phyloP scores from a whole-genome alignment of 2,113 vertebrate genomes.

The Motacilla alba region DNA sequence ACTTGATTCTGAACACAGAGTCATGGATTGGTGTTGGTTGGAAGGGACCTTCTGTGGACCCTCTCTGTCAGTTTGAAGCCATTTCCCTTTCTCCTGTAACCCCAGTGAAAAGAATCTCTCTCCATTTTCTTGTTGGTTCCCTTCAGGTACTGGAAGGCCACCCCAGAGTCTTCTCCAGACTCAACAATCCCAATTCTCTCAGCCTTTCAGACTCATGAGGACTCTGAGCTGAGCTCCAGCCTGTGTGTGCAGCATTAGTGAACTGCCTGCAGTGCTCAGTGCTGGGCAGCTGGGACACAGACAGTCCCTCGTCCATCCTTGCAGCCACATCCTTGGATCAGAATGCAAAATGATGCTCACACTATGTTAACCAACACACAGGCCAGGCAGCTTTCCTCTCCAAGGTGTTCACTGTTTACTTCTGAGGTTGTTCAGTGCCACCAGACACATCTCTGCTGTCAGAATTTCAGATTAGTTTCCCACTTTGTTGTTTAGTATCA shows the following conservation, averaged over 20 bases:
- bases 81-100: background rate
- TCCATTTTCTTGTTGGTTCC: background rate
- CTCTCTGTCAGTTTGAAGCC: background rate
- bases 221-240: background rate
- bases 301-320: background rate
- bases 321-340: background rate
- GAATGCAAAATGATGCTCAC: background rate
- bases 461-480: background rate
- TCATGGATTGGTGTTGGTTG: background rate
- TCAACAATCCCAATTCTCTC: background rate
- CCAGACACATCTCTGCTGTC: background rate
- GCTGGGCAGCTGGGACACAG: background rate
- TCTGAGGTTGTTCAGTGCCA: background rate
- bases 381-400: background rate
- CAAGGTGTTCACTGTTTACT: background rate
- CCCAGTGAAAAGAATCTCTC: background rate
- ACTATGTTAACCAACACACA: background rate
- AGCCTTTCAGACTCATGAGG: background rate
- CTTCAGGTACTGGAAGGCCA: background rate
- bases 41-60: background rate
- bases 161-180: background rate
- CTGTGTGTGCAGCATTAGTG: background rate
- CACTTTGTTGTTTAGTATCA: background rate
- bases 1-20: background rate
- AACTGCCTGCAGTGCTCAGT: background rate